phyloP scores from a whole-genome alignment of 2,888 invertebrate species.

The Mythimna pallens region DNA sequence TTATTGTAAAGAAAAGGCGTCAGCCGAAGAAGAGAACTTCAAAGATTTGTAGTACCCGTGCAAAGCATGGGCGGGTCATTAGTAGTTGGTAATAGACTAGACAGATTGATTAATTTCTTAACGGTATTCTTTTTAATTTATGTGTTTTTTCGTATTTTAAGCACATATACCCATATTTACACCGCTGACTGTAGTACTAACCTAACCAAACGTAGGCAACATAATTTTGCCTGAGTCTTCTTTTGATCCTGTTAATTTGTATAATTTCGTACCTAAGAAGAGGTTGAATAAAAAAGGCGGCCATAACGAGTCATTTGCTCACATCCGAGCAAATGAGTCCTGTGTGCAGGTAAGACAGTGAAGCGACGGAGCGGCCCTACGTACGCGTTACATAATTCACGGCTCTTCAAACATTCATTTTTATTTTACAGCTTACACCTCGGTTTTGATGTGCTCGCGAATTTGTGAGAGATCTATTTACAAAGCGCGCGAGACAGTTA shows the following conservation, averaged over 20 bases:
- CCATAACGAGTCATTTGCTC: conserved; percentile 69
- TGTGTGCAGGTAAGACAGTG: conserved; percentile 66
- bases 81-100: too few relatives aligned
- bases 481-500: conserved; percentile 61
- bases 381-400: conserved; percentile 74
- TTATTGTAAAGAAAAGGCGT: too few relatives aligned
- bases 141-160: not conserved
- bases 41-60: too few relatives aligned
- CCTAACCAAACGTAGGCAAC: not conserved
- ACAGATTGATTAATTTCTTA: not conserved
- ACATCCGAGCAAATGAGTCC: conserved; percentile 67
- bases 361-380: conserved; percentile 32
- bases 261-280: conserved; percentile 66
- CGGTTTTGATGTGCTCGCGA: conserved; percentile 72
- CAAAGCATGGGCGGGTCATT: too few relatives aligned
- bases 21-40: too few relatives aligned
- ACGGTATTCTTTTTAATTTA: not conserved
- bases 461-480: conserved; percentile 73
- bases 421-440: conserved; percentile 74
- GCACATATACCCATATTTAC: not conserved
- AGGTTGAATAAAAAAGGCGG: conserved; percentile 67
- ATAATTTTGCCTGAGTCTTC: conserved; percentile 13
- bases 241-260: conserved; percentile 60
- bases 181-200: not conserved
- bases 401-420: conserved; percentile 75